phyloP scores from a whole-genome alignment of 2,888 invertebrate genomes.

The Cistogaster globosa region DNA sequence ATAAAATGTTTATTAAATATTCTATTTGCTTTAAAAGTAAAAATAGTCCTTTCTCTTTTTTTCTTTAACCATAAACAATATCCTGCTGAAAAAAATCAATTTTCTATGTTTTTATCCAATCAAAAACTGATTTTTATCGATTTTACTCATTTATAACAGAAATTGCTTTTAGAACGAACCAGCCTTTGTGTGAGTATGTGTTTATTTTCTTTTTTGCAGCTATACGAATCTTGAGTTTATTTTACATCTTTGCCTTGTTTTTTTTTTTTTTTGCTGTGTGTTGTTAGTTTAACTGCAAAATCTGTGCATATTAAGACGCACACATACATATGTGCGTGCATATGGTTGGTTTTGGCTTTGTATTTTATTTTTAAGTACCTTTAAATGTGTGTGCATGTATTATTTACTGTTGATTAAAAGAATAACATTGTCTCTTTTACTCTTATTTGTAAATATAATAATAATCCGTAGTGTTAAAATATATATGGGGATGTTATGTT shows the following conservation, averaged over 20 bases:
- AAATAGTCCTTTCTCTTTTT: constrained; percentile 37
- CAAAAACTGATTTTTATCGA: constrained; percentile 58
- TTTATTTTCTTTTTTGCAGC: constrained; percentile 9
- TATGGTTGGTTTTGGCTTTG: not conserved
- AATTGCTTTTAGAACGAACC: not conserved
- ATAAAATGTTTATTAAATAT: not conserved
- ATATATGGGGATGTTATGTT: too few relatives aligned
- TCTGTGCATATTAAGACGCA: not conserved
- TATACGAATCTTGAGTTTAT: constrained; percentile 50
- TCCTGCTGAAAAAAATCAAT: constrained; percentile 4
- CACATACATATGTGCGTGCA: not conserved
- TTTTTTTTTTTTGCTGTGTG: not conserved
- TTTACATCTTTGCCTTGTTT: constrained; percentile 41
- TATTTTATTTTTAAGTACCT: not conserved
- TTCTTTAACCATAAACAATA: not conserved
- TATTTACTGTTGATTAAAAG: not conserved
- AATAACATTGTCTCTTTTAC: not conserved
- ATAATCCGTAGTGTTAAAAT: too few relatives aligned
- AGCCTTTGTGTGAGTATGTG: not conserved
- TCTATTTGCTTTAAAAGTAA: not conserved
- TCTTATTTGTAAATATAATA: not conserved
- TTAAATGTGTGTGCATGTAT: not conserved
- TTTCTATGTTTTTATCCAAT: constrained; percentile 46
- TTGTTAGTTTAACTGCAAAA: not conserved
- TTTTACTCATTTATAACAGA: constrained; percentile 45